Base-by-base conservation (phyloP, 2,797 vertebrate species). In the Antrozous pallidus region DNA sequence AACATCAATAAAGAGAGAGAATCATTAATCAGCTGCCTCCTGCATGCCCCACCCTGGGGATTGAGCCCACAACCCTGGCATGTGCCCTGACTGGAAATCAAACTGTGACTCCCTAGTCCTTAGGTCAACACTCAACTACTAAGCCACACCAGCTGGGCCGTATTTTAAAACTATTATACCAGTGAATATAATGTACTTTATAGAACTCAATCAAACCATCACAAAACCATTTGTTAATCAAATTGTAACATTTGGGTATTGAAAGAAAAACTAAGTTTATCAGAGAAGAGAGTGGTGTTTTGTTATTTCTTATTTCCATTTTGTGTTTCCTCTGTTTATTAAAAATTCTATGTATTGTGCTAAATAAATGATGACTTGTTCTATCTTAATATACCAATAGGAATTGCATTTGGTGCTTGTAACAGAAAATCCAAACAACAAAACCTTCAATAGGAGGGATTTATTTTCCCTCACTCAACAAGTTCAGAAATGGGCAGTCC, bases 161-260 rank as follows among this genome's bases (percentile, higher is more conserved):
- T 90, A 87, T 81, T 93, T 93, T 69, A 78, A 82, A 95, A 82
- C 24, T 33, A 78, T 42, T 51, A 54, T 4, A 20, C 11, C 14
- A 77, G 69, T 93, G 31, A 78, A 61, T 61, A 26, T 9, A 80
- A 90, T 38, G 87, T 58, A 69, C 63, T 69, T 61, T 45, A 88
- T 6, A 71, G 75, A 87, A 73, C 58, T 75, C 70, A 89, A 86
- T 70, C 77, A 77, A 90, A 65, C 61, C 31, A 94, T 70, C 74
- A 42, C 18, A 38, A 82, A 94, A 78, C 58, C 8, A 88, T 65
- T 83, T 95, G 31, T 61, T 77, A 80, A 94, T 73, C 24, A 88
- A 82, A 88, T 85, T 93, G 26, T 79, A 77, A 97, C 26, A 81
- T 28, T 56, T 63, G 13, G 11, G 18, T 83, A 73, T 83, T 80